A percentile compares a stretch with the other conserved stretches of the same genome.
These are phyloP conservation scores for Lissonota sp. DNA, from an alignment of 2,888 invertebrate genomes.

Conservation along the genomic window DNA sequence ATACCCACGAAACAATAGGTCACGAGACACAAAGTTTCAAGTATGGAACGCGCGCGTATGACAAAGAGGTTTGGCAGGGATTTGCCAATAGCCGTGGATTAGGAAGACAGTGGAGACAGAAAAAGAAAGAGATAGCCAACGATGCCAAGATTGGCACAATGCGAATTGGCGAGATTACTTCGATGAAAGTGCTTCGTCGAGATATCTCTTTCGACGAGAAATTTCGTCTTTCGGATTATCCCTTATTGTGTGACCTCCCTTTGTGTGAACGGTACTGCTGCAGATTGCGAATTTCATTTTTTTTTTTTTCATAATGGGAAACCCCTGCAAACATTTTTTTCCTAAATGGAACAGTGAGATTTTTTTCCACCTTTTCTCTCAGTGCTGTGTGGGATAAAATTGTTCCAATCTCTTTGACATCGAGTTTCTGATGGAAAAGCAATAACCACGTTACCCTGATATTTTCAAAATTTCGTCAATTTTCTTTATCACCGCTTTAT, in stretches of 20 bases:
- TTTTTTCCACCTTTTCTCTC: not conserved
- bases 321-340: not conserved
- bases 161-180: conserved; percentile 37
- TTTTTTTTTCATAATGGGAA: not conserved
- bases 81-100: conserved; percentile 51
- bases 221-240: conserved; percentile 53
- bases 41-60: too few relatives aligned
- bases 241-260: conserved; percentile 40
- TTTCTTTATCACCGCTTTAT: not conserved
- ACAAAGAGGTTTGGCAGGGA: conserved; percentile 3
- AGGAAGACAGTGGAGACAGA: not conserved
- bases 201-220: conserved; percentile 21
- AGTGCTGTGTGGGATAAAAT: too few relatives aligned
- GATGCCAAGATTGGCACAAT: conserved; percentile 32
- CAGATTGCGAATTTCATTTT: conserved; percentile 11
- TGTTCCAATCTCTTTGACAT: not conserved
- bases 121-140: conserved; percentile 37
- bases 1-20: conserved; percentile 33
- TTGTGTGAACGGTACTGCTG: not conserved
- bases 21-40: not conserved
- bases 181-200: conserved; percentile 45
- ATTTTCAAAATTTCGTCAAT: not conserved
- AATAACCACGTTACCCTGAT: too few relatives aligned
- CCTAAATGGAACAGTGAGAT: not conserved
- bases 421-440: not conserved